Evolutionary conservation across 2,113 vertebrate species (phyloP).

Genomic region (Heterochromis multidens): DNA sequence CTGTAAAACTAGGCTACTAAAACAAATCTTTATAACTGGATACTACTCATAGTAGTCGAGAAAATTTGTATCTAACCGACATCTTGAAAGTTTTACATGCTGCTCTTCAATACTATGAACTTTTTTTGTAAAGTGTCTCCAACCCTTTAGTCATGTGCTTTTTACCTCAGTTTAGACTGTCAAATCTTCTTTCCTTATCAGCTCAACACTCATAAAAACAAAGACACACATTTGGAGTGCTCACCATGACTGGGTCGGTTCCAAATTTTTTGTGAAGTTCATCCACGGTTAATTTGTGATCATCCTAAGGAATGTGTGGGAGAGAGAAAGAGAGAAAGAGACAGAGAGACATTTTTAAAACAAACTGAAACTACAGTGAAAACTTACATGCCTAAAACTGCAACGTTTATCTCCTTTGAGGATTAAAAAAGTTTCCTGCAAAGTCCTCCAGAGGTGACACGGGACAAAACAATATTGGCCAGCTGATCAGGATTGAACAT

Average conservation of each 20-base stretch:
- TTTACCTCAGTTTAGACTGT: background rate
- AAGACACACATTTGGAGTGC: constrained; percentile 29
- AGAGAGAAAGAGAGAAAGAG: background rate
- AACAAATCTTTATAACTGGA: background rate
- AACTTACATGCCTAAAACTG: constrained; percentile 6
- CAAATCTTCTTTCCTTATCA: background rate
- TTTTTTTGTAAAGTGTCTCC: background rate
- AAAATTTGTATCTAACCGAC: background rate
- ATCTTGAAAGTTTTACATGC: background rate
- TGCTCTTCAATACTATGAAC: background rate
- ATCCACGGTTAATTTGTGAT: constrained; percentile 93
- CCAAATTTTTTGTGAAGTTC: constrained; percentile 94
- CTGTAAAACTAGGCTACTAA: background rate
- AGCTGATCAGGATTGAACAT: too few relatives aligned
- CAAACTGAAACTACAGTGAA: background rate
- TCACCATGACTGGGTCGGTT: constrained; percentile 86
- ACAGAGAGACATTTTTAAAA: background rate
- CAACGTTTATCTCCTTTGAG: constrained; percentile 14
- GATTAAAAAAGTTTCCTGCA: background rate
- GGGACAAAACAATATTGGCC: background rate
- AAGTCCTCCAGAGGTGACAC: background rate
- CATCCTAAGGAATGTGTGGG: constrained; percentile 79
- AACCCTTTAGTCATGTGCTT: background rate
- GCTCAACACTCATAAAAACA: background rate
- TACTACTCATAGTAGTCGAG: background rate